Conservation (phyloP, 2,113 vertebrate genomes). For the Coturnix japonica region DNA sequence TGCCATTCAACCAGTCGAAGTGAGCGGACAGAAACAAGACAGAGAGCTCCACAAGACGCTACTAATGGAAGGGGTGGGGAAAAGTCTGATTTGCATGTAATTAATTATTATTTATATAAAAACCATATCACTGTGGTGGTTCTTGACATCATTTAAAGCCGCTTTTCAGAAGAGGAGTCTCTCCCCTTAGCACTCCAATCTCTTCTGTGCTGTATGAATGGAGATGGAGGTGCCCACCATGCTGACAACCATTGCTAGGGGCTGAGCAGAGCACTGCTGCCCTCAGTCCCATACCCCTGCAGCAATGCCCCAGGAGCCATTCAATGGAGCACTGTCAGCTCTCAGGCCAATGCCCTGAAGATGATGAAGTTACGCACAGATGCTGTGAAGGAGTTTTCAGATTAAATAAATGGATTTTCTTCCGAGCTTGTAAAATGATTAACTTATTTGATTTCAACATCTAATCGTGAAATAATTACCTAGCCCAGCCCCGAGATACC, state of each 20-base stretch:
- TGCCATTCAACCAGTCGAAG: conserved; percentile 59
- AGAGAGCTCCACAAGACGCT: conserved; percentile 51
- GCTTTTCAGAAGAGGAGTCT: conserved; percentile 56
- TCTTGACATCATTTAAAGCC: conserved; percentile 61
- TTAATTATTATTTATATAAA: conserved; percentile 74
- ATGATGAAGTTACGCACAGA: not conserved
- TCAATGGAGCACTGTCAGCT: not conserved
- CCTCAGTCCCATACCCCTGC: not conserved
- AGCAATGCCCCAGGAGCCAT: not conserved
- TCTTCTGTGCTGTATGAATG: not conserved
- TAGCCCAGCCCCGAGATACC: conserved; percentile 22
- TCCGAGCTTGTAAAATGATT: conserved; percentile 3
- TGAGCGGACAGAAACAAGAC: conserved; percentile 54
- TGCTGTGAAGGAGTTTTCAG: not conserved
- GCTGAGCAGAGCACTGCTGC: not conserved
- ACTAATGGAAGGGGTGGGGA: conserved; percentile 66
- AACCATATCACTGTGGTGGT: conserved; percentile 55
- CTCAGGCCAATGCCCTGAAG: not conserved
- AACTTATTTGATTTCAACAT: conserved; percentile 28
- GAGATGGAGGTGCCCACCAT: not conserved
- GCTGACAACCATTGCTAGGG: not conserved
- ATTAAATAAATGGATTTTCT: conserved; percentile 16
- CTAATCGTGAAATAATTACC: not conserved
- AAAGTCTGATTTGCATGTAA: conserved; percentile 66
- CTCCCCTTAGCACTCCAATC: not conserved